Evolutionary conservation across 2,797 vertebrate species (phyloP).

Genomic region (Lagorchestes hirsutus): DNA sequence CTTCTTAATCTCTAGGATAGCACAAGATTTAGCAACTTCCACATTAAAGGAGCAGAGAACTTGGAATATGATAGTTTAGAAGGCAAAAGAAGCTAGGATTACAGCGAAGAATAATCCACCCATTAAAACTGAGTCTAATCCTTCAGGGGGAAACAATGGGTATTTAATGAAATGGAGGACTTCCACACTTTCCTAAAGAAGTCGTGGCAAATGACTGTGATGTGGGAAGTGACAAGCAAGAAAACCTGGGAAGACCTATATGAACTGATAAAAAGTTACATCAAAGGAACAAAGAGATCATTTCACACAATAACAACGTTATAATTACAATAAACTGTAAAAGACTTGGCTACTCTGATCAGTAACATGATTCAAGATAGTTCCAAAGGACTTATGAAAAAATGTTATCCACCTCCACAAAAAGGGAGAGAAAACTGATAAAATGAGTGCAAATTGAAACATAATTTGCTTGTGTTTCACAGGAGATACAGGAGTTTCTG

Average conservation of each 20-base stretch:
- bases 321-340: not conserved
- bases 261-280: not conserved
- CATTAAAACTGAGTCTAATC: too few relatives aligned
- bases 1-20: slow-evolving; percentile 76
- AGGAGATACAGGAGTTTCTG: too few relatives aligned
- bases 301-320: not conserved
- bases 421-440: not conserved
- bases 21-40: too few relatives aligned
- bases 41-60: too few relatives aligned
- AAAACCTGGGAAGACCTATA: not conserved
- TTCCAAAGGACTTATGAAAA: not conserved
- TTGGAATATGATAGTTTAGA: too few relatives aligned
- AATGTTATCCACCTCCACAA: not conserved
- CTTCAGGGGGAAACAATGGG: too few relatives aligned
- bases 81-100: too few relatives aligned
- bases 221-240: not conserved
- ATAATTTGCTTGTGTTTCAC: not conserved
- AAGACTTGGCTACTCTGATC: not conserved
- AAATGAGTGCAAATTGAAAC: not conserved
- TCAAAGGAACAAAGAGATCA: not conserved
- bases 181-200: not conserved
- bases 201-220: not conserved
- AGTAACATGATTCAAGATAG: not conserved
- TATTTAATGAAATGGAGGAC: too few relatives aligned
- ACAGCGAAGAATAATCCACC: too few relatives aligned